phyloP scores from a whole-genome alignment of 2,113 vertebrate species.

The Phasianus colchicus region DNA sequence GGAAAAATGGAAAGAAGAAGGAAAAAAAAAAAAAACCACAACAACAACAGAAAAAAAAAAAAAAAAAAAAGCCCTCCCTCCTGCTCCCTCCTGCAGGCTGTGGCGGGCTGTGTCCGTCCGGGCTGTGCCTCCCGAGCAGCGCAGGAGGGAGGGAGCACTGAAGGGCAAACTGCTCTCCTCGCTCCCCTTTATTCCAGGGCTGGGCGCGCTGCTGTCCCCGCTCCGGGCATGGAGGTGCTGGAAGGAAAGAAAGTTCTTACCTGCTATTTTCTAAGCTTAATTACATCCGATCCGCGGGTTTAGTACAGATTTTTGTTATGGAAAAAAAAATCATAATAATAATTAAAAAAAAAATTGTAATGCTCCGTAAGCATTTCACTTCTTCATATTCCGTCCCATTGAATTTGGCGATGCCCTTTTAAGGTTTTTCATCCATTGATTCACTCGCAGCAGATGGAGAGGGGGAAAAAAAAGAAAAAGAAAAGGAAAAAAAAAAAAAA shows the following conservation, averaged over 20 bases:
- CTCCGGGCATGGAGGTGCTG: constrained; percentile 64
- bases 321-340: too few species aligned
- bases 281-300: constrained; percentile 42
- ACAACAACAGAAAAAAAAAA: not conserved
- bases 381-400: constrained; percentile 50
- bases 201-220: constrained; percentile 47
- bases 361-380: constrained; percentile 32
- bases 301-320: not conserved
- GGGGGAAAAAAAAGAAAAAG: not conserved
- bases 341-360: not conserved
- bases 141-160: constrained; percentile 45
- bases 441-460: constrained; percentile 46
- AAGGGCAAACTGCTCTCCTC: constrained; percentile 58
- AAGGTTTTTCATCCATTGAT: constrained; percentile 48
- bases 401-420: constrained; percentile 46
- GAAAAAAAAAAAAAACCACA: not conserved
- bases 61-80: constrained; percentile 15
- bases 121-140: constrained; percentile 35
- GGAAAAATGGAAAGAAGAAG: accelerated
- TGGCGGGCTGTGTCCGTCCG: constrained; percentile 56
- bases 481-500: too few species aligned
- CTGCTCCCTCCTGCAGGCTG: not conserved
- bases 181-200: constrained; percentile 66
- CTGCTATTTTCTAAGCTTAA: constrained; percentile 71
- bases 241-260: constrained; percentile 81